Percentiles rank a stretch among this genome's conserved stretches.
Conservation (phyloP, 2,797 vertebrate genomes). For the Myotis vivesi region DNA sequence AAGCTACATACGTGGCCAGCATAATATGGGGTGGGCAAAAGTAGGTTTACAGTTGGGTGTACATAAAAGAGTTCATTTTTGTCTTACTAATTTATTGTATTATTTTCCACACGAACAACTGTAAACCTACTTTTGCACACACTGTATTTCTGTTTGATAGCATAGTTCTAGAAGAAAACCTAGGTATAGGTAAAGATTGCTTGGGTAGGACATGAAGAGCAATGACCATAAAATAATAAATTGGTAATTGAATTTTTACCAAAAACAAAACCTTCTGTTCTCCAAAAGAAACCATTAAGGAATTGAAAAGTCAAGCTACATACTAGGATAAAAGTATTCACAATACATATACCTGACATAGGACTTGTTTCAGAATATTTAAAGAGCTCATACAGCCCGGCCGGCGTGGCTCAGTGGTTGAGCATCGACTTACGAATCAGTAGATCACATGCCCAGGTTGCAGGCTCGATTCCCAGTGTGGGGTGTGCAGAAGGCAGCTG, state of each 20-base stretch:
- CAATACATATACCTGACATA: background rate
- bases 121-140: background rate
- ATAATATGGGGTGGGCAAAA: background rate
- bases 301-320: background rate
- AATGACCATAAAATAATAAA: background rate
- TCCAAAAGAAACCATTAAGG: background rate
- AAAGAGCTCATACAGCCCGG: background rate
- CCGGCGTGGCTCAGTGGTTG: too few relatives aligned
- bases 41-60: background rate
- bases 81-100: background rate
- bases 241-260: background rate
- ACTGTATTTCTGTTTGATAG: background rate
- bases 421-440: too few relatives aligned
- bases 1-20: background rate
- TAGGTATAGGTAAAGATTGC: background rate
- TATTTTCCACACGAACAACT: background rate
- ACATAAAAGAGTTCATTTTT: background rate
- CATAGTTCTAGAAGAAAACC: slow-evolving; percentile 9
- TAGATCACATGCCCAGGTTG: too few relatives aligned
- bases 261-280: background rate
- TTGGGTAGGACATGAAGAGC: background rate
- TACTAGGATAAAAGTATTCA: background rate
- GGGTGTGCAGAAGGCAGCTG: too few relatives aligned
- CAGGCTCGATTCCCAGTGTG: too few relatives aligned
- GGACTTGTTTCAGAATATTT: background rate